Evolutionary conservation across 2,797 vertebrate genomes (phyloP), one percentile per base, ranked within the genome.

Genomic region (Setipinna tenuifilis): DNA sequence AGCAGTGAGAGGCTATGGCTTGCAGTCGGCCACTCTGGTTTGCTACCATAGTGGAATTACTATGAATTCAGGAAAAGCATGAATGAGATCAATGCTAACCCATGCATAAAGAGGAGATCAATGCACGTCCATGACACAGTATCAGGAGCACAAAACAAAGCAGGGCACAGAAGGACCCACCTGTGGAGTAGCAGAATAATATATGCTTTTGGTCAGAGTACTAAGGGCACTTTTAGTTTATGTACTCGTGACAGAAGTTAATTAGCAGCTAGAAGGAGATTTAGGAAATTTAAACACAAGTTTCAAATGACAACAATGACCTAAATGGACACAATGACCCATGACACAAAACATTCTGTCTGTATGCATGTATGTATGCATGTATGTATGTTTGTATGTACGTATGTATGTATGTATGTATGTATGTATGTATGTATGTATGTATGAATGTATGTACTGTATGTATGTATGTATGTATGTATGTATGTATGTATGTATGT

Each of bases 361-460:
- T 48, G 46, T 48, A 48, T 48, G 46, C 46, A 48, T 48, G 46
- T 48, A 48, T 48, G 46, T 48, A 48, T 48, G 46, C 10, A 48
- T 54, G 50, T 54, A 54, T 68, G 62, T 68, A 25, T 50, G 81
- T 82, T 19, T 82, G 82, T 82, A n/a, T 83, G 82, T 48, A 54
- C 46, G 83, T 68, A 0, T 83, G 83, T 83, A 17, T 25, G n/a
- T 41, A 41, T 48, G 54, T 68, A 31, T 68, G n/a, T 28, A 19
- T 25, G 28, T 41, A 23, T 61, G 50, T 35, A 19, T 21, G 3
- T 59, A 19, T 19, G 17, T 21, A 59, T 59, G 17, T 59, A 3
- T 59, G 58, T 59, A 19, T 59, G 17, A 21, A 21, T 59, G 58
- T 21, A 19, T 19, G 58, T 21, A 59, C 21, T 19, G 58, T 21